Conservation (phyloP, 2,888 invertebrate species). For the Eulithis prunata region DNA sequence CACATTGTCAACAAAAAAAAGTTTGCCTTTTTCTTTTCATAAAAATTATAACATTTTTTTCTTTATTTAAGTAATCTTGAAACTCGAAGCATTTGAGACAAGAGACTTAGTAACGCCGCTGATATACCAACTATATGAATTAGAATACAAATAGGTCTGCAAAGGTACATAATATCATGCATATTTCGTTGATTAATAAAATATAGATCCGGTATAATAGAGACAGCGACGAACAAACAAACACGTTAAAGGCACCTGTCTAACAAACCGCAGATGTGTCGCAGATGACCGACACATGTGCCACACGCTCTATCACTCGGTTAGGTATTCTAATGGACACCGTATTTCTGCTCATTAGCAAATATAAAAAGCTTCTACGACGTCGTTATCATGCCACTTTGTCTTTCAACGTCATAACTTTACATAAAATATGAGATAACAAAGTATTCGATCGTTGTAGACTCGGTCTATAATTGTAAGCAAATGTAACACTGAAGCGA, state of each 20-base stretch:
- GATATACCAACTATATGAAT: background rate
- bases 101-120: background rate
- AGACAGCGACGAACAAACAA: slow-evolving; percentile 43
- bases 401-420: slow-evolving; percentile 38
- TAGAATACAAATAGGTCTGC: slow-evolving; percentile 2
- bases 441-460: slow-evolving; percentile 21
- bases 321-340: slow-evolving; percentile 48
- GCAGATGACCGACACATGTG: slow-evolving; percentile 58
- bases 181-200: slow-evolving; percentile 15
- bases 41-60: no score
- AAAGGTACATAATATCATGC: slow-evolving; percentile 2
- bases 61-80: no score
- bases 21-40: no score
- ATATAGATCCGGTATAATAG: slow-evolving; percentile 16
- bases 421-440: slow-evolving; percentile 36
- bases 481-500: slow-evolving; percentile 15
- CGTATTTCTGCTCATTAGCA: slow-evolving; percentile 50
- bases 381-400: slow-evolving; percentile 47
- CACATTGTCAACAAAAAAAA: no score
- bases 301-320: slow-evolving; percentile 47
- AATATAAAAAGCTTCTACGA: slow-evolving; percentile 39
- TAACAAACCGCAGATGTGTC: slow-evolving; percentile 67
- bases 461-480: slow-evolving; percentile 18
- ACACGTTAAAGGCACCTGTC: slow-evolving; percentile 75
- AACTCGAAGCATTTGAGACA: no score